These are phyloP conservation scores for Solea senegalensis DNA, from an alignment of 2,113 vertebrate species.

Conservation along the genomic window DNA sequence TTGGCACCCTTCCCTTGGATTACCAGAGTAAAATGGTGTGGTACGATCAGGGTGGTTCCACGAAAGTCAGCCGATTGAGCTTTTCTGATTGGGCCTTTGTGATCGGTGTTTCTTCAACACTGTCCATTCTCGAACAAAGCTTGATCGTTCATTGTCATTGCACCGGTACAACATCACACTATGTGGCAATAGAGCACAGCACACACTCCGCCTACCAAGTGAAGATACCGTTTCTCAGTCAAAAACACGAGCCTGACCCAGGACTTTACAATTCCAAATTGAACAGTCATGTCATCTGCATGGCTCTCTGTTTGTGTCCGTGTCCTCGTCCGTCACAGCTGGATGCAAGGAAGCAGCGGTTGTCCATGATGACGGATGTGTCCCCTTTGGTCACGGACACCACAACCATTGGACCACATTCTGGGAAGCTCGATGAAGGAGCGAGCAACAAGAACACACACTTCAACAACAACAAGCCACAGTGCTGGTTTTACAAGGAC, in stretches of 20 bases:
- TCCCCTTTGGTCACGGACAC: slow-evolving; percentile 28
- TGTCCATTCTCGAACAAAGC: too few relatives aligned
- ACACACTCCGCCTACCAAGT: background rate
- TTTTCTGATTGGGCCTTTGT: too few relatives aligned
- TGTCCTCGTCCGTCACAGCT: slow-evolving; percentile 47
- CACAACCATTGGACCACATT: slow-evolving; percentile 39
- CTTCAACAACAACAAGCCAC: slow-evolving; percentile 9
- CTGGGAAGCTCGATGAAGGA: slow-evolving; percentile 5
- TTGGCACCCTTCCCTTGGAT: too few relatives aligned
- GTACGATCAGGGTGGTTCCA: too few relatives aligned
- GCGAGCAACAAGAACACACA: slow-evolving; percentile 10
- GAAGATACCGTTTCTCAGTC: background rate
- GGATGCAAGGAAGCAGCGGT: slow-evolving; percentile 24
- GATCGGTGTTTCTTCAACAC: too few relatives aligned
- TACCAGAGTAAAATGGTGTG: too few relatives aligned
- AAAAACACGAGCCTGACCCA: too few relatives aligned
- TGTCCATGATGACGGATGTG: slow-evolving; percentile 57
- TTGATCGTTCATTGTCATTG: background rate
- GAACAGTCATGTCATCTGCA: slow-evolving; percentile 15
- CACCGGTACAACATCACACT: background rate
- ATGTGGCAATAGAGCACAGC: background rate
- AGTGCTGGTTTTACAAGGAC: slow-evolving; percentile 20
- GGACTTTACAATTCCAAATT: too few relatives aligned
- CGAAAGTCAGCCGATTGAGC: too few relatives aligned
- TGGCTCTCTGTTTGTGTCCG: background rate